Base-by-base conservation (phyloP, 2,888 invertebrate genomes). In the Carabus problematicus region DNA sequence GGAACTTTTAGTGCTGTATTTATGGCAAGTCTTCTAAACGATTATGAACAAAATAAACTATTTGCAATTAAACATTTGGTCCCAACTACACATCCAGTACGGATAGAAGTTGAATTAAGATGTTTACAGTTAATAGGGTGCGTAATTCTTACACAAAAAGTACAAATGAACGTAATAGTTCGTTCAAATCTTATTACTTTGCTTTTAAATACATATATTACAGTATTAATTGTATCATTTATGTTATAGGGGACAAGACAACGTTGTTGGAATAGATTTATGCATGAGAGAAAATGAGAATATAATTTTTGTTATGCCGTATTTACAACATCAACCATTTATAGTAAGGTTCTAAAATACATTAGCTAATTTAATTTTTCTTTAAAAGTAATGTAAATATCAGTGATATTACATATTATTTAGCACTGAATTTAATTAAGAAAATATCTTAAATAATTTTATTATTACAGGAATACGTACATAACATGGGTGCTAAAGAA, bases 1-100 rank as follows among this genome's bases (percentile, higher is more conserved):
- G 95, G 95, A 14, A 93, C 95, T 1, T 95, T 95, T 77, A 95
- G 95, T 79, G 91, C 91, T 0, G 95, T 95, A 19, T 93, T 91
- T 76, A 81, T 94, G 75, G 95, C 92, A 1, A 88, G 89, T 1
- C 80, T 92, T 63, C 87, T 86, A 78, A 72, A 81, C 75, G 82
- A 83, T 72, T 82, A 83, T 41, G 72, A 79, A 6, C 78, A 82
- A 64, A 85, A 85, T 59, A 84, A 87, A 72, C 85, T 87, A 80
- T 94, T 90, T 82, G 95, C 95, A 1, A 86, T 95, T 69, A 95
- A 95, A 79, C 92, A 94, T 82, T 86, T 95, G 59, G 90, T 94
- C 73, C 95, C 95, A 3, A 95, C 94, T 1, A 91, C 92, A 72
- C 93, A 93, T 79, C 94, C 94, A 0, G 87, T 88, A 55, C 85